phyloP scores from a whole-genome alignment of 2,888 invertebrate genomes.

The Coremacera marginata region DNA sequence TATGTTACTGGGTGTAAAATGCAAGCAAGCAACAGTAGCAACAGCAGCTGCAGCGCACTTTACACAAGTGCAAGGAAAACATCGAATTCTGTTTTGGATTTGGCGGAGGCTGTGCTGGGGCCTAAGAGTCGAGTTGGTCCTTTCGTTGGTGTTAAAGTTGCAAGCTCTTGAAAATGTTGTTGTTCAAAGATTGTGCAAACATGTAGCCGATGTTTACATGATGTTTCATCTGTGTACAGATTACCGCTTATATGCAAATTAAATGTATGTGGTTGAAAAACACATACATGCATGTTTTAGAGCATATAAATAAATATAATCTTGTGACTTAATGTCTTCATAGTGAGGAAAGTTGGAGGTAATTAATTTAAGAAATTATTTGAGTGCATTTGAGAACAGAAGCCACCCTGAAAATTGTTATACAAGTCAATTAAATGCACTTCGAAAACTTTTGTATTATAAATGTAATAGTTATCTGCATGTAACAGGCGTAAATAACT shows the following conservation, averaged over 20 bases:
- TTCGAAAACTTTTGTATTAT: no score
- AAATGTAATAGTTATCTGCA: no score
- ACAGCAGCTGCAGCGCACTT: not conserved
- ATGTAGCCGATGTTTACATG: slow-evolving; percentile 4
- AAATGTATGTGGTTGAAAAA: not conserved
- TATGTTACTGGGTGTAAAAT: not conserved
- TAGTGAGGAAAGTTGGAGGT: no score
- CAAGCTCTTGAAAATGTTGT: not conserved
- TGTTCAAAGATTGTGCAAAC: not conserved
- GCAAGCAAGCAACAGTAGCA: not conserved
- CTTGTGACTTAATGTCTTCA: not conserved
- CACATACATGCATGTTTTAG: not conserved
- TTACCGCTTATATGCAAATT: not conserved
- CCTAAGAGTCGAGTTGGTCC: not conserved
- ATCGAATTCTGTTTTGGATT: not conserved
- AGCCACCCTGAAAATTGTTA: not conserved
- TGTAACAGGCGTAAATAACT: no score
- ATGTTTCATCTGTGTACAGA: not conserved
- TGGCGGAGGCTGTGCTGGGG: not conserved
- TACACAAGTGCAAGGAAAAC: not conserved
- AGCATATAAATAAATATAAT: not conserved
- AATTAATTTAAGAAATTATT: no score
- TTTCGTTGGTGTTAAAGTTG: not conserved
- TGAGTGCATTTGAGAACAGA: not conserved
- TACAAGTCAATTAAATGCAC: no score